A percentile compares a stretch with the other conserved stretches of the same genome.
These are phyloP conservation scores for Drosophila pectinifera DNA, from an alignment of 1,140 invertebrate species.

Conservation along the genomic window DNA sequence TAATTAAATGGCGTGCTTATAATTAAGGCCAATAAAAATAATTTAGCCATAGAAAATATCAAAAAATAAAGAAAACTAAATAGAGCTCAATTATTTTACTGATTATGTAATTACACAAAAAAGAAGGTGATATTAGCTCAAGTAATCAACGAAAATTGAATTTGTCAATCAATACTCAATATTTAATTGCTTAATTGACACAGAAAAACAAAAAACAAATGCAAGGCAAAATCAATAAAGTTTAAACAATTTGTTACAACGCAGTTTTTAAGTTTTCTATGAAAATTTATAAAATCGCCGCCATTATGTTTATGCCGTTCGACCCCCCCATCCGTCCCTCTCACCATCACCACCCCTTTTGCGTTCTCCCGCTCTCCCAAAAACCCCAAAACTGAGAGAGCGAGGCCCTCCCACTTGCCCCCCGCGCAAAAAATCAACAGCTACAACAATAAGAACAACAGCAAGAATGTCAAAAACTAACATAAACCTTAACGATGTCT, in stretches of 20 bases:
- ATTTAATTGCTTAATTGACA: constrained; percentile 54
- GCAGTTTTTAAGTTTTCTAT: constrained; percentile 78
- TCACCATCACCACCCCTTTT: constrained; percentile 27
- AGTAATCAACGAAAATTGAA: constrained; percentile 3
- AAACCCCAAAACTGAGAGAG: constrained; percentile 14
- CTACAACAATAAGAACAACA: constrained; percentile 54
- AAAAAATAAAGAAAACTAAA: neutral
- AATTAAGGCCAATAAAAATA: neutral
- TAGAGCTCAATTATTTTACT: neutral
- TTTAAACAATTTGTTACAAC: constrained; percentile 80
- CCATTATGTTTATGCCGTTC: constrained; percentile 73
- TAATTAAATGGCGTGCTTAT: neutral
- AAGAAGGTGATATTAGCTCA: neutral
- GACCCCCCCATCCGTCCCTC: constrained; percentile 26
- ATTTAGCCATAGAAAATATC: neutral
- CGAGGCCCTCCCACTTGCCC: constrained; percentile 29
- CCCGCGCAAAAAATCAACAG: constrained; percentile 37
- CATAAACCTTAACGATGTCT: constrained; percentile 67
- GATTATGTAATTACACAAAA: constrained; percentile 11
- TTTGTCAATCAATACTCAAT: constrained; percentile 44
- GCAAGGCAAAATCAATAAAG: constrained; percentile 59
- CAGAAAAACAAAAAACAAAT: constrained; percentile 33
- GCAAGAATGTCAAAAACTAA: constrained; percentile 78
- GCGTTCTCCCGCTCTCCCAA: constrained; percentile 15
- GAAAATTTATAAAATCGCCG: constrained; percentile 70